Conservation (phyloP, 2,797 vertebrate species). For the Adelosebastes latens region DNA sequence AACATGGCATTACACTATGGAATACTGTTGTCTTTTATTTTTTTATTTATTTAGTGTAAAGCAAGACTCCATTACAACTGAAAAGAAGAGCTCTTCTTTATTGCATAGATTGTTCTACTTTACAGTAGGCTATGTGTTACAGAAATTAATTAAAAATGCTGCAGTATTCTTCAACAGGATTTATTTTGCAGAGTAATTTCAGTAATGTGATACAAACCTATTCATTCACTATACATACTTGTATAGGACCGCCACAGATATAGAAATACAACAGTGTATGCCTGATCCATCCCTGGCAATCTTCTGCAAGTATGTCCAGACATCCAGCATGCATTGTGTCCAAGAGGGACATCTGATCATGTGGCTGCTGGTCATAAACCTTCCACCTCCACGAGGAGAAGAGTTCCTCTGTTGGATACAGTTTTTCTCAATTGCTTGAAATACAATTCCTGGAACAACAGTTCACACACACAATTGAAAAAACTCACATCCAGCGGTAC, state of each 20-base stretch:
- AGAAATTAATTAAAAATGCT: too few species aligned
- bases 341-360: not conserved
- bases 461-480: not conserved
- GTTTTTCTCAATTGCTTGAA: not conserved
- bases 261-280: not conserved
- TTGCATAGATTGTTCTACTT: too few species aligned
- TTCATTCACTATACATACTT: not conserved
- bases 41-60: too few species aligned
- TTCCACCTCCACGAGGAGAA: not conserved
- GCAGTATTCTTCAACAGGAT: too few species aligned
- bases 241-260: not conserved
- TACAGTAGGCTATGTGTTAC: too few species aligned
- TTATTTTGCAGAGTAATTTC: not conserved
- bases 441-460: not conserved
- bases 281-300: not conserved
- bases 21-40: too few species aligned
- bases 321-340: not conserved
- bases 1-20: too few species aligned
- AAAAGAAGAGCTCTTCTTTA: too few species aligned
- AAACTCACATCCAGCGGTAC: not conserved
- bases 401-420: not conserved
- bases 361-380: not conserved
- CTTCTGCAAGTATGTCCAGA: not conserved
- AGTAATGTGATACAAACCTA: not conserved
- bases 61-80: too few species aligned